Base-by-base conservation (phyloP, 2,113 vertebrate species). In the Strigops habroptila region DNA sequence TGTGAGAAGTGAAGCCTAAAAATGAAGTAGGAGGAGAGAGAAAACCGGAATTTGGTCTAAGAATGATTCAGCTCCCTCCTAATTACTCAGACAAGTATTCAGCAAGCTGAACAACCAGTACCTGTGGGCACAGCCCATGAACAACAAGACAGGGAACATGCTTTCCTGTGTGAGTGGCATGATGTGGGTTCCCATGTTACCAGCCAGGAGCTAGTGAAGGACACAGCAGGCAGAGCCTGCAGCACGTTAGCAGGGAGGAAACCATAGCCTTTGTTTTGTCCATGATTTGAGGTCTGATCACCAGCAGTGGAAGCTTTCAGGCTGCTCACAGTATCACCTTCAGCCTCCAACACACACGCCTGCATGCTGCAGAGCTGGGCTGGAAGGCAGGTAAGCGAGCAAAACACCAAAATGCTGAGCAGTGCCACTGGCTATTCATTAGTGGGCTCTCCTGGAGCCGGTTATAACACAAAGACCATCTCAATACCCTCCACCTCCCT, bases 41-140 rank as follows among this genome's bases (percentile, higher is more conserved):
- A 93, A 95, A 95, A 86, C 35, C 3, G 8, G 85, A 91, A 94
- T 97, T 95, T 94, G 62, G 59, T 96, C 73, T 86, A 52, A 93
- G 95, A 97, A 95, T 97, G 95, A 97, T 96, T 97, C 96, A 96
- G 93, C 90, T 97, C 25, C 49, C 91, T 95, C 63, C 89, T 95
- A 93, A 65, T 95, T 95, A 88, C 95, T 96, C 96, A 93, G 86
- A 52, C 86, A 96, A 95, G 96, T 90, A 91, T 91, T 77, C 91
- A 91, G 80, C 41, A 76, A 80, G n/a, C 64, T 87, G 78, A 94
- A 86, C 64, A 95, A 75, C 71, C 44, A 68, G 92, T 82, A 83
- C 84, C 77, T 94, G 91, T 87, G 89, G 95, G 87, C 46, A 97
- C 69, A 93, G 69, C 74, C 37, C 37, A 64, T 91, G 83, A 95